Evolutionary conservation across 1,140 invertebrate species (phyloP), one percentile per base, ranked within the genome.

Genomic region (Lanistes nyassanus): DNA sequence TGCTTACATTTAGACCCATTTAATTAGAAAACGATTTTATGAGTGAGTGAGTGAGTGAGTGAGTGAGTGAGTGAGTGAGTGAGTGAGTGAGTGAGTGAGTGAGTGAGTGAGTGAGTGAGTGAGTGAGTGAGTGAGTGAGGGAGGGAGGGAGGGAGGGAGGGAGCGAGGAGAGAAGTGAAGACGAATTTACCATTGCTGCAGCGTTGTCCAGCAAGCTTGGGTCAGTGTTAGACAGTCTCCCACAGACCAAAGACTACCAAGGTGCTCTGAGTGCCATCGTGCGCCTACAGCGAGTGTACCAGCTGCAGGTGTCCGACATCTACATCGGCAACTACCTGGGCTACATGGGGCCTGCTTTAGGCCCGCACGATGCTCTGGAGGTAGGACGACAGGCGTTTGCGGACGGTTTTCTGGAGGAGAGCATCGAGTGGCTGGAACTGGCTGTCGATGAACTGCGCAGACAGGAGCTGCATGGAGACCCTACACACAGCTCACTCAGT

Each of bases 351-450:
- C 70, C 70, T n/a, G 21, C 55, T 26, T 55, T 72, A 34, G 47
- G 29, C 3, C 70, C 70, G 31, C 21, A 26, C 1, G 70, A 72
- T 29, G 56, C 70, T 3, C 60, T 62, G 29, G 70, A 72, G 37
- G 70, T 72, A 3, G 70, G 70, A 19, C 31, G 70, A 16, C 70
- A 72, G 70, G 34, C 70, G 2, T 72, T 72, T 26, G 56, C 60
- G 70, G 70, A 72, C 56, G 70, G 70, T 23, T 72, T 29, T 60
- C 36, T 72, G 56, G 56, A 62, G 55, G 70, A 72, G 56, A 72
- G 55, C 70, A 34, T 31, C 31, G 16, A 58, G 34, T 72, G 70
- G 70, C 70, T 72, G 55, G 13, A 62, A 7, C 36, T 72, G 56
- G 36, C 56, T 31, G 55, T 39, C 3, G 37, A 26, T 13, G 21